A percentile compares a stretch with the other conserved stretches of the same genome.
Conservation (phyloP, 2,797 vertebrate species). For the Macropus fuliginosus region DNA sequence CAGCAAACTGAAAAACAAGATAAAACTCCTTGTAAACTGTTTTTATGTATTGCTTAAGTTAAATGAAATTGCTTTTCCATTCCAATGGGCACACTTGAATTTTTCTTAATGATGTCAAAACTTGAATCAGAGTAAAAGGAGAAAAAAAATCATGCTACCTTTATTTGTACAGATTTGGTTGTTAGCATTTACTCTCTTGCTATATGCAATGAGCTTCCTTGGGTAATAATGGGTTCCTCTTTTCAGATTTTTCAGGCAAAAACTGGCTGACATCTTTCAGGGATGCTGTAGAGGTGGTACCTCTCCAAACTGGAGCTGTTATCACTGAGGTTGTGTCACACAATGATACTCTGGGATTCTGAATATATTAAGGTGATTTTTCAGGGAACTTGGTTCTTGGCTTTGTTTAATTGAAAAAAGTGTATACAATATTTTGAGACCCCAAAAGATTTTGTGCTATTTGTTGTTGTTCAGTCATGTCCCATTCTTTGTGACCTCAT, state of each 20-base stretch:
- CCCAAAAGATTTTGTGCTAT: background rate
- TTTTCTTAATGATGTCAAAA: slow-evolving; percentile 11
- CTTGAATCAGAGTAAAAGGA: slow-evolving; percentile 11
- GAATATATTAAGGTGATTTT: background rate
- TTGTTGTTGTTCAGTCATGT: background rate
- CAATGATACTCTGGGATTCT: background rate
- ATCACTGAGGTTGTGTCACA: background rate
- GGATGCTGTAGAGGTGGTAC: background rate
- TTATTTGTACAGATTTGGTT: slow-evolving; percentile 34
- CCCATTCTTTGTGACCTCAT: background rate
- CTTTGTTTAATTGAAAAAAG: background rate
- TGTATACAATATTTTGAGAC: background rate
- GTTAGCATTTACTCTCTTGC: slow-evolving; percentile 15
- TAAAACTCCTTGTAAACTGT: slow-evolving; percentile 47
- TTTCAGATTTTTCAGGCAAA: background rate
- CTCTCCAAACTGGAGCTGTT: background rate
- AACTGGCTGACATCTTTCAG: background rate
- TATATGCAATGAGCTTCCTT: background rate
- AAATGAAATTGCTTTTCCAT: slow-evolving; percentile 24
- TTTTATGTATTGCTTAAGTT: background rate
- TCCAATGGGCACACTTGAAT: background rate
- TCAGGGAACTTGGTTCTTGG: background rate
- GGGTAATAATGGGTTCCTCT: background rate
- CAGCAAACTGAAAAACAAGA: slow-evolving; percentile 48
- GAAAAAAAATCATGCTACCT: slow-evolving; percentile 28